Evolutionary conservation across 2,113 vertebrate species (phyloP).

Genomic region (Cebidichthys violaceus): DNA sequence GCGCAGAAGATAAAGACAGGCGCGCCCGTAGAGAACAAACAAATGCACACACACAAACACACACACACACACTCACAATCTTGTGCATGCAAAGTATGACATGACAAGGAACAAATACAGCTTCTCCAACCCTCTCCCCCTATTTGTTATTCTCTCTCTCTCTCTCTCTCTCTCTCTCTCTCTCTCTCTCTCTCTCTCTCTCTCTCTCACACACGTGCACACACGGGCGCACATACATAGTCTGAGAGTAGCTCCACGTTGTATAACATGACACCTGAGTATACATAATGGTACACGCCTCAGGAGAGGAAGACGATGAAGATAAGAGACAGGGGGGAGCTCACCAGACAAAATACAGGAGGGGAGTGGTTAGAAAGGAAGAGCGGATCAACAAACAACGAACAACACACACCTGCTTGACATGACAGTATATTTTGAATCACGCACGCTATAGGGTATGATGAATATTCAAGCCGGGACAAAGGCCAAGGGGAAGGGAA

Average conservation of each 20-base stretch:
- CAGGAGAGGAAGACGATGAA: slow-evolving; percentile 37
- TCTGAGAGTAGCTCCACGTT: slow-evolving; percentile 20
- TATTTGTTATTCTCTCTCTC: slow-evolving; percentile 27
- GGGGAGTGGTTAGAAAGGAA: slow-evolving; percentile 44
- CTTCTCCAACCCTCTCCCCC: slow-evolving; percentile 21
- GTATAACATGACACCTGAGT: slow-evolving; percentile 61
- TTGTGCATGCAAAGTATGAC: slow-evolving; percentile 43
- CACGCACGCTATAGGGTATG: slow-evolving; percentile 41
- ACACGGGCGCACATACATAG: no score
- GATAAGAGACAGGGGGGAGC: slow-evolving; percentile 30
- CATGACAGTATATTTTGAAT: slow-evolving; percentile 53
- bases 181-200: neutral
- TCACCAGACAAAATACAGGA: slow-evolving; percentile 47
- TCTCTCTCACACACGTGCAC: no score
- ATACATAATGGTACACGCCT: slow-evolving; percentile 47
- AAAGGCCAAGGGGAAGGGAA: slow-evolving; percentile 40
- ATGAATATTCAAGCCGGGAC: slow-evolving; percentile 57
- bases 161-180: neutral
- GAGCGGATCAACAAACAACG: slow-evolving; percentile 35
- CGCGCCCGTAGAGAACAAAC: slow-evolving; percentile 44
- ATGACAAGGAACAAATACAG: slow-evolving; percentile 55
- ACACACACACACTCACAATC: neutral
- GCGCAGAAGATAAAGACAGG: slow-evolving; percentile 47
- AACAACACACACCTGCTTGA: slow-evolving; percentile 48
- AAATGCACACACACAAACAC: slow-evolving; percentile 2